phyloP scores from a whole-genome alignment of 2,113 vertebrate genomes.

The Brachyhypopomus occidentalis region DNA sequence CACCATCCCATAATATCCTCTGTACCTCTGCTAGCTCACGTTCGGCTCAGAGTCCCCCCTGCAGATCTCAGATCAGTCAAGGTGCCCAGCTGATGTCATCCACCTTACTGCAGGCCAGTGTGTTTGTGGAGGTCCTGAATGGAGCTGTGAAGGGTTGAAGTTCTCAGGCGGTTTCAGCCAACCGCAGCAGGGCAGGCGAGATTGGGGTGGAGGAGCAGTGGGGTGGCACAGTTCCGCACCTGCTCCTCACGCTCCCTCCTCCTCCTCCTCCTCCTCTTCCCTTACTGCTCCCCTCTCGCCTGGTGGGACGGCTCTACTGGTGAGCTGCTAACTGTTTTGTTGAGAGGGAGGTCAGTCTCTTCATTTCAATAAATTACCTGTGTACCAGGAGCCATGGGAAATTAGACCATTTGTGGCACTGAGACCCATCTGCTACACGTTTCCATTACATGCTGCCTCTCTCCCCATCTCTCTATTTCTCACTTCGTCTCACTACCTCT shows the following conservation, averaged over 20 bases:
- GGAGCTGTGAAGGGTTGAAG: not conserved
- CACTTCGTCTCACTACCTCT: no score
- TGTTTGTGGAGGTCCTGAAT: not conserved
- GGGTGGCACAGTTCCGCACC: constrained; percentile 5
- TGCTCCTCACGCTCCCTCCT: not conserved
- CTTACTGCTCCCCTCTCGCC: constrained; percentile 18
- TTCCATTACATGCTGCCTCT: constrained; percentile 39
- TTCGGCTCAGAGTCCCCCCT: no score
- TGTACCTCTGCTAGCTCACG: not conserved
- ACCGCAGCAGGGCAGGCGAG: no score
- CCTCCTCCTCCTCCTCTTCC: no score
- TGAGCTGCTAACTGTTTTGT: constrained; percentile 63
- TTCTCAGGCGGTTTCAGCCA: no score
- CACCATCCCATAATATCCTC: no score
- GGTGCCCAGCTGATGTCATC: no score
- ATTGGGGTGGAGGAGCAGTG: not conserved
- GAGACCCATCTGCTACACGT: constrained; percentile 17
- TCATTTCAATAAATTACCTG: constrained; percentile 60
- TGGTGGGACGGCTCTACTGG: constrained; percentile 22
- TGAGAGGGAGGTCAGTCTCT: constrained; percentile 49
- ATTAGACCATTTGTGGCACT: constrained; percentile 61
- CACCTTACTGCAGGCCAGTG: no score
- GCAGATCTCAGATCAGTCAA: no score
- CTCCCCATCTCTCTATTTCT: constrained; percentile 7
- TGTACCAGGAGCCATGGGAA: constrained; percentile 56